These are phyloP conservation scores for Dynastes maya DNA, from an alignment of 2,888 invertebrate genomes.

Conservation along the genomic window DNA sequence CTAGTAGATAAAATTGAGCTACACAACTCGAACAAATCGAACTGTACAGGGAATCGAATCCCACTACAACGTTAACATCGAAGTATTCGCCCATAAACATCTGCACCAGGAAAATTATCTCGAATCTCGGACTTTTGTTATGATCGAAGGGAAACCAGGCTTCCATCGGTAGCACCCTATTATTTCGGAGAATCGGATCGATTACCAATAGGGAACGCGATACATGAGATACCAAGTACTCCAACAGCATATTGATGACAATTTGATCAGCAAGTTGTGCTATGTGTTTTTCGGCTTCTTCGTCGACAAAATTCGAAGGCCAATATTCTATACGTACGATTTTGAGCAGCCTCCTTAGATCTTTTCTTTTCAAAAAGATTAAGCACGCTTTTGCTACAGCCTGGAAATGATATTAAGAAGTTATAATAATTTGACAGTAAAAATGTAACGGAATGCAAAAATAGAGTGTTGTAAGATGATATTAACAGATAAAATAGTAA, in stretches of 20 bases:
- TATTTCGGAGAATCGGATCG: conserved; percentile 46
- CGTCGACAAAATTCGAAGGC: conserved; percentile 52
- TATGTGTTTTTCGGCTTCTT: conserved; percentile 38
- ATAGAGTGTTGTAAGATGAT: too few species aligned
- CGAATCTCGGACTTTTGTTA: conserved; percentile 48
- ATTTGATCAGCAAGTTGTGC: conserved; percentile 39
- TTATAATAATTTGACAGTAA: too few species aligned
- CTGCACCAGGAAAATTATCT: conserved; percentile 54
- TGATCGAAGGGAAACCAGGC: conserved; percentile 54
- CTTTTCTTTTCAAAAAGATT: conserved; percentile 41
- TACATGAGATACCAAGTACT: conserved; percentile 36
- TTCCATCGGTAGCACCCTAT: conserved; percentile 50
- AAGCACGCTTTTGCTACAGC: conserved; percentile 51
- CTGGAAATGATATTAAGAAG: conserved; percentile 39
- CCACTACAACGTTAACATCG: conserved; percentile 49
- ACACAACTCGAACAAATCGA: conserved; percentile 53
- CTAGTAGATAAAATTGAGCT: conserved; percentile 53
- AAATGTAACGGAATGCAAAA: too few species aligned
- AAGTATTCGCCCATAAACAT: conserved; percentile 49
- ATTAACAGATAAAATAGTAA: too few species aligned
- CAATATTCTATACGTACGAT: conserved; percentile 51
- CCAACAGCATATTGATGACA: conserved; percentile 39
- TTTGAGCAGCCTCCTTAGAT: conserved; percentile 46
- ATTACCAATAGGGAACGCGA: conserved; percentile 39
- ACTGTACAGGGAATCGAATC: conserved; percentile 54